These are phyloP conservation scores for Meandrusa payeni DNA, from an alignment of 2,888 invertebrate genomes.

Conservation along the genomic window DNA sequence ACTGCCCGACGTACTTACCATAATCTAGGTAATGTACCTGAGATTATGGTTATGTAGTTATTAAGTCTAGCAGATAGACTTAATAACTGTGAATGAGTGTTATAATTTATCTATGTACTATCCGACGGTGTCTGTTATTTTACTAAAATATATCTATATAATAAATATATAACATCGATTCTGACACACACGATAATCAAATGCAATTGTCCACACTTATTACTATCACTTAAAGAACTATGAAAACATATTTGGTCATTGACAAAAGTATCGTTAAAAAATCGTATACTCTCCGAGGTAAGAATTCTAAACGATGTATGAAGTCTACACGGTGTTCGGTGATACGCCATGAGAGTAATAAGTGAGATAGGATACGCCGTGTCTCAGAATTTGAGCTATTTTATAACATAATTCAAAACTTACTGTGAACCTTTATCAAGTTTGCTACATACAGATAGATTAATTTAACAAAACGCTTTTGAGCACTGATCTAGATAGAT, in stretches of 20 bases:
- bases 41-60: too few relatives aligned
- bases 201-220: too few relatives aligned
- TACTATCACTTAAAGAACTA: conserved; percentile 17
- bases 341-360: conserved; percentile 10
- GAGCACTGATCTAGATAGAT: conserved; percentile 60
- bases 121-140: too few relatives aligned
- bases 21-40: too few relatives aligned
- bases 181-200: too few relatives aligned
- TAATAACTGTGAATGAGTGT: too few relatives aligned
- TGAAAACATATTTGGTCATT: conserved; percentile 20
- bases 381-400: conserved; percentile 17
- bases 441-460: conserved; percentile 33
- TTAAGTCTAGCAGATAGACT: too few relatives aligned
- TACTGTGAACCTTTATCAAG: conserved; percentile 45
- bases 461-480: conserved; percentile 64
- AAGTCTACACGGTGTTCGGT: conserved; percentile 13
- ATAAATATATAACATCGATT: too few relatives aligned
- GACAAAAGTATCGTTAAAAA: conserved; percentile 20
- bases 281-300: conserved; percentile 29
- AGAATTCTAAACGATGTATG: conserved; percentile 1
- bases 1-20: too few relatives aligned
- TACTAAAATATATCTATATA: too few relatives aligned
- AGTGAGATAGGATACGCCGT: conserved; percentile 8
- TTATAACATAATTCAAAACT: conserved; percentile 42
- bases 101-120: too few relatives aligned